phyloP scores from a whole-genome alignment of 2,888 invertebrate species.

The Ernsta delagoae region DNA sequence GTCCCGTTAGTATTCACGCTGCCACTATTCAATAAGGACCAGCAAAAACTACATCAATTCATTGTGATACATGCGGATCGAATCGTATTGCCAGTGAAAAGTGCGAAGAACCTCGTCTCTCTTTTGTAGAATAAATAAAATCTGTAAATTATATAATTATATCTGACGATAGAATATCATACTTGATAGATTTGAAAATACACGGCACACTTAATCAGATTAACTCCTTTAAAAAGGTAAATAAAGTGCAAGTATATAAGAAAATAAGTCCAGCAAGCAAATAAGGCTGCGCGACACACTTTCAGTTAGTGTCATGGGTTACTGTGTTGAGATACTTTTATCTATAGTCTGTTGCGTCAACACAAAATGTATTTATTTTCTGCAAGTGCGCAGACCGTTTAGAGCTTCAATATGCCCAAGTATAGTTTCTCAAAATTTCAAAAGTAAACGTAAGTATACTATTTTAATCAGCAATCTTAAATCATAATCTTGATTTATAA shows the following conservation, averaged over 20 bases:
- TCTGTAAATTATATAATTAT: background rate
- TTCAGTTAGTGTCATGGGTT: no score
- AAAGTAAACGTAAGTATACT: background rate
- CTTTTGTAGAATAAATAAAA: background rate
- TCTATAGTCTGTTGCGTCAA: no score
- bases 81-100: constrained; percentile 24
- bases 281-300: no score
- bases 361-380: no score
- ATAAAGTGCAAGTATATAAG: no score
- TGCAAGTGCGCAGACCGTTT: no score
- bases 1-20: constrained; percentile 29
- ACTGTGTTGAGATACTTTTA: no score
- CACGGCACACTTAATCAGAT: no score
- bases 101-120: background rate
- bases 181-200: no score
- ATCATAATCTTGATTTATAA: background rate
- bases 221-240: no score
- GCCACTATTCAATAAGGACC: constrained; percentile 17
- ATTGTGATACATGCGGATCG: constrained; percentile 36
- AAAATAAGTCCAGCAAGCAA: no score
- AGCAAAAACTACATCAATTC: constrained; percentile 31
- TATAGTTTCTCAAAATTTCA: background rate
- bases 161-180: background rate
- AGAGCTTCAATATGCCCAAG: no score
- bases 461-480: constrained; percentile 1